Evolutionary conservation across 2,113 vertebrate genomes (phyloP).

Genomic region (Xenus cinereus): DNA sequence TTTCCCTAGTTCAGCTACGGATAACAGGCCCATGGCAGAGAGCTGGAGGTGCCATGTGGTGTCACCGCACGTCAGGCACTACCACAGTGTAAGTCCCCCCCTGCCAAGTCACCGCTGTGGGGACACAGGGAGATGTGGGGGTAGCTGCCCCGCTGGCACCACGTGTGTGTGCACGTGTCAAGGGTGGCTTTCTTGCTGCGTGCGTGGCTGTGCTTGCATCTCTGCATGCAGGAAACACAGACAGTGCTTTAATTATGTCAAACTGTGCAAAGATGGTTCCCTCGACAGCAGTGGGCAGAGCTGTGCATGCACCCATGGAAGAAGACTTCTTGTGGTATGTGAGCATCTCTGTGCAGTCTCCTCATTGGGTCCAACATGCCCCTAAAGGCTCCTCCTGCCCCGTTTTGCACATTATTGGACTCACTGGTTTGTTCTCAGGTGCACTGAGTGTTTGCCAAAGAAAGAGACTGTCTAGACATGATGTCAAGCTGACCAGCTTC

Average conservation of each 20-base stretch:
- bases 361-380: neutral
- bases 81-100: neutral
- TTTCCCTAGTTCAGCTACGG: neutral
- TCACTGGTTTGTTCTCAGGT: neutral
- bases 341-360: neutral
- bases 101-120: fast-evolving
- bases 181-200: neutral
- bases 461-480: neutral
- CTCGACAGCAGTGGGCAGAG: neutral
- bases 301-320: fast-evolving
- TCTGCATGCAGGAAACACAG: neutral
- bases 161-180: fast-evolving
- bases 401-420: neutral
- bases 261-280: neutral
- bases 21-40: neutral
- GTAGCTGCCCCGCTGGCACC: fast-evolving
- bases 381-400: neutral
- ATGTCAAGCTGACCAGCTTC: neutral
- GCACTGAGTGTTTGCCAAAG: neutral
- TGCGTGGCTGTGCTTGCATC: neutral
- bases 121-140: neutral
- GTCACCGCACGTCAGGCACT: fast-evolving
- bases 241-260: neutral
- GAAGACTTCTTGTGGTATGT: neutral
- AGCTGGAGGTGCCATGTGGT: neutral